Conservation (phyloP, 2,797 vertebrate species). For the Loriculus beryllinus region DNA sequence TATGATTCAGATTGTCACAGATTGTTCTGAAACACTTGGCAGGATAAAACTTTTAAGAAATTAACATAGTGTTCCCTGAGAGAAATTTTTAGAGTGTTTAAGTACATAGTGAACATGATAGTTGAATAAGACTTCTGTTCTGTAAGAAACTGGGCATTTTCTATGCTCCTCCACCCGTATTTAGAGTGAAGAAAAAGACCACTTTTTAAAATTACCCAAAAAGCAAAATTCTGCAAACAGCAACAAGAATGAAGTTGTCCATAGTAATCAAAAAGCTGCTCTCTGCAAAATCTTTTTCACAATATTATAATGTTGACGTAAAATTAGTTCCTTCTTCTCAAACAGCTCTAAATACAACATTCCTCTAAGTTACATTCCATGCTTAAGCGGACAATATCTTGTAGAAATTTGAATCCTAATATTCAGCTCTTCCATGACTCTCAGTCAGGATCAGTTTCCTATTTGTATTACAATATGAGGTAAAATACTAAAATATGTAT, state of each 20-base stretch:
- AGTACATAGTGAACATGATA: not conserved
- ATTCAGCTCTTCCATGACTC: not conserved
- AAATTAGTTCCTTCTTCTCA: not conserved
- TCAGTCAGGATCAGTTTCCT: not conserved
- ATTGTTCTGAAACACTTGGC: not conserved
- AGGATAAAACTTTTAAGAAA: conserved; percentile 7
- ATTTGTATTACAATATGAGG: not conserved
- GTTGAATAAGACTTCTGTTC: not conserved
- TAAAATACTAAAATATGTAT: not conserved
- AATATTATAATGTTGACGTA: not conserved
- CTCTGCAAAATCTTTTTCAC: not conserved
- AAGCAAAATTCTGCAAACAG: not conserved
- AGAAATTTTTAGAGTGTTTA: not conserved
- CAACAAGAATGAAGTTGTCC: not conserved
- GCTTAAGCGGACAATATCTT: not conserved
- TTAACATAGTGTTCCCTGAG: not conserved
- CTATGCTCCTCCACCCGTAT: fast-evolving
- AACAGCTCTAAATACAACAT: not conserved
- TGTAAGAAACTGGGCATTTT: not conserved
- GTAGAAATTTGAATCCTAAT: not conserved
- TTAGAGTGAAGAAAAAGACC: not conserved
- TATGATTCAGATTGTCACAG: not conserved
- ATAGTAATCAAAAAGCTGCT: not conserved
- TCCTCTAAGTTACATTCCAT: not conserved
- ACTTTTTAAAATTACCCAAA: not conserved